Conservation (phyloP, 2,888 invertebrate genomes). For the Xestobium rufovillosum region DNA sequence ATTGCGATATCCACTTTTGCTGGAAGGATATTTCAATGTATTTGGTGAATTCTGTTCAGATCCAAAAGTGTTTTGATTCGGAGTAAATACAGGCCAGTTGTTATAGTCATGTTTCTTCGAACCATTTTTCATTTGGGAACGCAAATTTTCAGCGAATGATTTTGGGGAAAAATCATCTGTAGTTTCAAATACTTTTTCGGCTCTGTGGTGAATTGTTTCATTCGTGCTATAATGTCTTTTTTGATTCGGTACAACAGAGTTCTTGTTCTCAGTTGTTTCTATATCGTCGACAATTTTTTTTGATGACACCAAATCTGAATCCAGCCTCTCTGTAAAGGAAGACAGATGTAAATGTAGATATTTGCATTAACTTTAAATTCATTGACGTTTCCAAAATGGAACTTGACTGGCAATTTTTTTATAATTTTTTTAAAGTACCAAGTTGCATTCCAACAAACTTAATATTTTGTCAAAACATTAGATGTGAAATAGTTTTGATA, state of each 20-base stretch:
- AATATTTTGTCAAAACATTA: too few species aligned
- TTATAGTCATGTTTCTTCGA: background rate
- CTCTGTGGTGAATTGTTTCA: slow-evolving; percentile 13
- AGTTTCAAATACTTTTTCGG: slow-evolving; percentile 10
- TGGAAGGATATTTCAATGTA: too few species aligned
- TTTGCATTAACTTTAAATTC: too few species aligned
- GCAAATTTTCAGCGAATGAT: background rate
- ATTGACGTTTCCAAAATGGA: too few species aligned
- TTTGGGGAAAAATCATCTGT: slow-evolving; percentile 9
- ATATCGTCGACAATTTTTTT: slow-evolving; percentile 32
- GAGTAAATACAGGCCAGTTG: slow-evolving; percentile 1
- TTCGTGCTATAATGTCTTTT: slow-evolving; percentile 11
- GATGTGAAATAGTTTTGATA: too few species aligned
- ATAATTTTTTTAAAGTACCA: too few species aligned
- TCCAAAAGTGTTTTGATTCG: background rate
- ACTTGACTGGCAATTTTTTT: too few species aligned
- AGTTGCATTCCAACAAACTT: too few species aligned
- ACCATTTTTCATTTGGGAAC: background rate
- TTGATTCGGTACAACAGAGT: slow-evolving; percentile 6
- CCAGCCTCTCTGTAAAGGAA: slow-evolving; percentile 34
- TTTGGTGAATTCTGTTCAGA: background rate
- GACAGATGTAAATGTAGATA: slow-evolving; percentile 15
- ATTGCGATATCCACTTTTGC: slow-evolving; percentile 7
- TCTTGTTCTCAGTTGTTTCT: slow-evolving; percentile 14
- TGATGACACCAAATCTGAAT: slow-evolving; percentile 33